These are phyloP conservation scores for Huso huso DNA, from an alignment of 2,797 vertebrate species.

Conservation along the genomic window DNA sequence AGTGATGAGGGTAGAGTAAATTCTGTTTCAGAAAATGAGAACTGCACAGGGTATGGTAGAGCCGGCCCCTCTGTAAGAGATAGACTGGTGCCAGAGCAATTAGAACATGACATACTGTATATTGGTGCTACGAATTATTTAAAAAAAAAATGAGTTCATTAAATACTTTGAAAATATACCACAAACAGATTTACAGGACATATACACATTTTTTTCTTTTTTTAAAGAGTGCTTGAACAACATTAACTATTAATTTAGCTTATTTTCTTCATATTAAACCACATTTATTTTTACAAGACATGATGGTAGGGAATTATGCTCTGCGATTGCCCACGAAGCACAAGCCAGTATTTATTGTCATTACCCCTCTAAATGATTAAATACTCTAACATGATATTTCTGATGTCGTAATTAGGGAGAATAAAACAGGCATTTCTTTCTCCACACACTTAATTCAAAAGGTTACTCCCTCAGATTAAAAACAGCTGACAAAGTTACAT, in stretches of 20 bases:
- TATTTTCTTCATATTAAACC: too few species aligned
- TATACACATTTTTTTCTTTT: too few species aligned
- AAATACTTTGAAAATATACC: too few species aligned
- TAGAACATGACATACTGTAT: too few species aligned
- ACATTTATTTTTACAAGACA: too few species aligned
- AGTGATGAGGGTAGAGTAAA: not conserved
- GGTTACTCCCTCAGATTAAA: conserved; percentile 24
- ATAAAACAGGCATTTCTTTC: conserved; percentile 16
- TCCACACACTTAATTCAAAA: conserved; percentile 18
- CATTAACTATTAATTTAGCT: too few species aligned
- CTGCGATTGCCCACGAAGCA: not conserved
- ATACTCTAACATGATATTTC: conserved; percentile 22
- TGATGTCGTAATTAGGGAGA: conserved; percentile 21
- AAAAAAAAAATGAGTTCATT: too few species aligned
- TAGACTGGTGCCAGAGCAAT: not conserved
- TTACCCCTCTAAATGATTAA: conserved; percentile 13
- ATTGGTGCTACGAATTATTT: too few species aligned
- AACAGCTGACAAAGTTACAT: conserved; percentile 43
- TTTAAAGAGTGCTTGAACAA: too few species aligned
- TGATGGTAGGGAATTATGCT: too few species aligned
- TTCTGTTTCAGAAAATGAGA: not conserved
- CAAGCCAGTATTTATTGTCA: not conserved
- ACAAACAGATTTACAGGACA: too few species aligned
- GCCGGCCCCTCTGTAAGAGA: not conserved
- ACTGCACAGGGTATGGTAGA: not conserved